Evolutionary conservation across 2,888 invertebrate genomes (phyloP).

Genomic region (Laspeyria flexula): DNA sequence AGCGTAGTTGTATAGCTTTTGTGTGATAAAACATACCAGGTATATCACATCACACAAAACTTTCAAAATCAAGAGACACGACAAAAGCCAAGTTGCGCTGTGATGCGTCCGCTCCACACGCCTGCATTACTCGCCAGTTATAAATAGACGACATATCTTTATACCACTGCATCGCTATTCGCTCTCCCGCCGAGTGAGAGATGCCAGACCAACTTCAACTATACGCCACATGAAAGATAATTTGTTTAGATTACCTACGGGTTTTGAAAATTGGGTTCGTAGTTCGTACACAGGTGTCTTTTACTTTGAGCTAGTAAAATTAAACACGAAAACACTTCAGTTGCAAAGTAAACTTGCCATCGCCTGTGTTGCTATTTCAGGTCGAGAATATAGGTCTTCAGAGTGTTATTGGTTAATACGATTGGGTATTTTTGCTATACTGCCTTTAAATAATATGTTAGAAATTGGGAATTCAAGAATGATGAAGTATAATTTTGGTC

Average conservation of each 20-base stretch:
- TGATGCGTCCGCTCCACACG: slow-evolving; percentile 68
- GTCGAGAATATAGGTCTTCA: neutral
- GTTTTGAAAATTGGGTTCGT: slow-evolving; percentile 41
- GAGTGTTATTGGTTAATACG: too few relatives aligned
- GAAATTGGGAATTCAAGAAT: too few relatives aligned
- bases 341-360: neutral
- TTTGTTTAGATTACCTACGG: slow-evolving; percentile 66
- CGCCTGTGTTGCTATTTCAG: neutral
- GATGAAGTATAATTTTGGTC: too few relatives aligned
- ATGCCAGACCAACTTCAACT: slow-evolving; percentile 64
- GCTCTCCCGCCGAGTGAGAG: slow-evolving; percentile 79
- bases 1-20: neutral
- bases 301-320: slow-evolving; percentile 30
- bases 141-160: slow-evolving; percentile 82
- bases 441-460: too few relatives aligned
- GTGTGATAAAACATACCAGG: slow-evolving; percentile 31
- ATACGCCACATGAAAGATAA: slow-evolving; percentile 49
- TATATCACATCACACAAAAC: slow-evolving; percentile 50
- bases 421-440: too few relatives aligned
- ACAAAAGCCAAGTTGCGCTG: slow-evolving; percentile 62
- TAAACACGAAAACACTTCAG: slow-evolving; percentile 23
- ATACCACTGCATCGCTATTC: slow-evolving; percentile 65
- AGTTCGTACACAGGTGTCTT: slow-evolving; percentile 40
- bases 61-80: slow-evolving; percentile 68
- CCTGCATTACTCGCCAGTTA: slow-evolving; percentile 74